Evolutionary conservation across 2,797 vertebrate species (phyloP).

Genomic region (Rhadinocentrus ornatus): DNA sequence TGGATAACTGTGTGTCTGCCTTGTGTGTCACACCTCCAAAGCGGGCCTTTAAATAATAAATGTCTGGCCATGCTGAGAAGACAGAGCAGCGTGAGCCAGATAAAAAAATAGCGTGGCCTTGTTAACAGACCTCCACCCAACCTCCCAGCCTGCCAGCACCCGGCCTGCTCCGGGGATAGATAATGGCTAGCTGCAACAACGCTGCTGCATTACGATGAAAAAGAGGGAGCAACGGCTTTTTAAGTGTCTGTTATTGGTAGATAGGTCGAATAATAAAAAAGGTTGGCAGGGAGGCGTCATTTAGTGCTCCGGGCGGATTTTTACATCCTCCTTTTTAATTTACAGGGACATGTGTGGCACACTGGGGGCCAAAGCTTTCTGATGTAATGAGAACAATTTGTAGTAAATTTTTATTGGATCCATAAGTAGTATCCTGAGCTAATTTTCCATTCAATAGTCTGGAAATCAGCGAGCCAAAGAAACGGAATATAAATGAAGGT

Average conservation of each 20-base stretch:
- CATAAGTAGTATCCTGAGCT: constrained; percentile 51
- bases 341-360: constrained; percentile 10
- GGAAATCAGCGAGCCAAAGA: constrained; percentile 41
- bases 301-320: constrained; percentile 15
- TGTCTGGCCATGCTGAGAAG: constrained; percentile 50
- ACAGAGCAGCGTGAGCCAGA: constrained; percentile 49
- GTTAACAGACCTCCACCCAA: constrained; percentile 72
- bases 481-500: constrained; percentile 50
- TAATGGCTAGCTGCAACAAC: constrained; percentile 62
- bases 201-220: constrained; percentile 63
- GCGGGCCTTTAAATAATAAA: constrained; percentile 76
- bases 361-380: constrained; percentile 36
- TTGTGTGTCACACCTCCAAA: constrained; percentile 67
- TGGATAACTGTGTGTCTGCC: constrained; percentile 58
- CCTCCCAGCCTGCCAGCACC: constrained; percentile 39
- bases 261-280: constrained; percentile 47
- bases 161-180: constrained; percentile 58
- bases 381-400: constrained; percentile 65
- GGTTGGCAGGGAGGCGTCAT: constrained; percentile 25
- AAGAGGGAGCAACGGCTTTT: constrained; percentile 36
- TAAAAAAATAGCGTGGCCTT: constrained; percentile 68
- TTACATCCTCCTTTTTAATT: constrained; percentile 43
- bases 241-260: constrained; percentile 50
- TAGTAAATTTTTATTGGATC: constrained; percentile 64
- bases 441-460: constrained; percentile 55